phyloP scores from a whole-genome alignment of 2,888 invertebrate genomes.

The Tigriopus californicus region DNA sequence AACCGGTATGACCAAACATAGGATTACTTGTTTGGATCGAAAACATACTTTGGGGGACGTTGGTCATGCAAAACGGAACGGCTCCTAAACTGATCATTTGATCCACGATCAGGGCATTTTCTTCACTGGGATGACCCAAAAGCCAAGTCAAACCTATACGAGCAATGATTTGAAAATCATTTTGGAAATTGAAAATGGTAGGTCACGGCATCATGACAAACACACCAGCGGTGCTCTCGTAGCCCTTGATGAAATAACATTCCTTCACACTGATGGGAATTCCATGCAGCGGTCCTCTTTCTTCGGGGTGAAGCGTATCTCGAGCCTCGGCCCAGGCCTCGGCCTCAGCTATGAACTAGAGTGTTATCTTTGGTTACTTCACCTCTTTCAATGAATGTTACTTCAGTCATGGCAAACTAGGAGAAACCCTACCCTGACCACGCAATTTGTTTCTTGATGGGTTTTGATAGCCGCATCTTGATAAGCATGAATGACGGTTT shows the following conservation, averaged over 20 bases:
- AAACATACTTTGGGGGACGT: conserved; percentile 6
- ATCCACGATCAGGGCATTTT: neutral
- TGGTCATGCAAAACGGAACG: neutral
- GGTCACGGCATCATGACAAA: neutral
- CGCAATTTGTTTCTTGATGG: conserved; percentile 22
- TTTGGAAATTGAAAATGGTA: no score
- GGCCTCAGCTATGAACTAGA: conserved; percentile 20
- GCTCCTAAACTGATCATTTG: neutral
- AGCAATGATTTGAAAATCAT: neutral
- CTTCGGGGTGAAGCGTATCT: conserved; percentile 20
- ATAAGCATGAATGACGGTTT: no score
- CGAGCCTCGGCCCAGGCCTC: conserved; percentile 20
- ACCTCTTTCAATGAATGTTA: no score
- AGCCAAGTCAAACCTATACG: neutral
- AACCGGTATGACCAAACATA: neutral
- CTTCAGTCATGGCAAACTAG: no score
- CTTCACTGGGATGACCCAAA: neutral
- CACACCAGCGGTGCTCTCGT: conserved; percentile 25
- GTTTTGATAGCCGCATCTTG: conserved; percentile 20
- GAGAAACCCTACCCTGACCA: conserved; percentile 24
- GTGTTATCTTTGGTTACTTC: no score
- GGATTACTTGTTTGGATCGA: neutral
- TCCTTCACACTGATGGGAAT: conserved; percentile 27
- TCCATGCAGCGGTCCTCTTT: conserved; percentile 24
- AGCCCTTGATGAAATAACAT: conserved; percentile 24